These are phyloP conservation scores for Hypselothyrea guttata DNA, from an alignment of 2,888 invertebrate genomes.

Conservation along the genomic window DNA sequence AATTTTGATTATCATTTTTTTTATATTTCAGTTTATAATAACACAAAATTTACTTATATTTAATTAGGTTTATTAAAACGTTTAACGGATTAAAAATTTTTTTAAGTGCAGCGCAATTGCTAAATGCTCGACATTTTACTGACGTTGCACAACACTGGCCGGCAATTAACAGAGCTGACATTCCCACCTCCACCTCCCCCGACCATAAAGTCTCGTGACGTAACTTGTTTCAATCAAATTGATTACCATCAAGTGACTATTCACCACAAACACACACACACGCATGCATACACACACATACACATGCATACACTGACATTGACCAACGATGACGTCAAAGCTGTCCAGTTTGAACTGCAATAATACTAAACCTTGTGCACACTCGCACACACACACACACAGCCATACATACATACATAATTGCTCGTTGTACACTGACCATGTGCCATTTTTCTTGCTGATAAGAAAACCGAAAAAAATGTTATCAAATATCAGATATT, in stretches of 20 bases:
- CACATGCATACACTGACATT: slow-evolving; percentile 17
- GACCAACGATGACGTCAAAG: slow-evolving; percentile 25
- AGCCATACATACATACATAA: background rate
- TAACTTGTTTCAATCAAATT: slow-evolving; percentile 31
- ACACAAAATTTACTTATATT: no score
- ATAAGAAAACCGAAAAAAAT: slow-evolving; percentile 9
- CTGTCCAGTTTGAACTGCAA: slow-evolving; percentile 15
- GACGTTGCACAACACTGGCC: slow-evolving; percentile 6
- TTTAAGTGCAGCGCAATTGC: no score
- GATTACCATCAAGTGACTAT: slow-evolving; percentile 36
- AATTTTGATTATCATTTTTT: no score
- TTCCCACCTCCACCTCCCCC: background rate
- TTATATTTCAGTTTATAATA: no score
- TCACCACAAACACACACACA: slow-evolving; percentile 1
- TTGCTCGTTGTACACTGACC: slow-evolving; percentile 27
- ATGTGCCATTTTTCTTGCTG: slow-evolving; percentile 36
- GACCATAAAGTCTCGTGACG: slow-evolving; percentile 20
- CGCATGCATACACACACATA: background rate
- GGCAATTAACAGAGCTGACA: slow-evolving; percentile 20
- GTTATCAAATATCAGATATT: slow-evolving; percentile 24
- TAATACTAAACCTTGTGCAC: background rate
- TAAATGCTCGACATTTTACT: no score
- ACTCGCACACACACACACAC: no score
- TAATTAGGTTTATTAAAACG: no score
- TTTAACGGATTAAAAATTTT: no score